Percentiles rank a stretch among this genome's conserved stretches.
Evolutionary conservation across 2,888 invertebrate genomes (phyloP).

Genomic region (Ptilodon capucinus): DNA sequence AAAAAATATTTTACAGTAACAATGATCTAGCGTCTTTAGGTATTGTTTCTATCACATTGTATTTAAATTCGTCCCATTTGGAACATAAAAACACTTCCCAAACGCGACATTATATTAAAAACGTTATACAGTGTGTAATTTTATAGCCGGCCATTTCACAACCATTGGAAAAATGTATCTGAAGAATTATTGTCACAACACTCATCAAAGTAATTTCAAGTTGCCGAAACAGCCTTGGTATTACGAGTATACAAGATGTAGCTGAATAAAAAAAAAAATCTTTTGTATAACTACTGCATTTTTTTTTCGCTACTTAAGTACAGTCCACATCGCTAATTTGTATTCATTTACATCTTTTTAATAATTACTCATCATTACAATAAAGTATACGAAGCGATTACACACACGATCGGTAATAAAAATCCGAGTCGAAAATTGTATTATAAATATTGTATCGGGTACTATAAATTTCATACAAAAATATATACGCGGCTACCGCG

Average conservation of each 20-base stretch:
- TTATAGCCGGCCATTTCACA: constrained; percentile 56
- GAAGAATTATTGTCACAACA: constrained; percentile 47
- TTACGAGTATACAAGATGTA: constrained; percentile 22
- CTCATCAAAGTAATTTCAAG: constrained; percentile 11
- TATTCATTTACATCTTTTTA: constrained; percentile 36
- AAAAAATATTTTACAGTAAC: constrained; percentile 79
- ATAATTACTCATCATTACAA: constrained; percentile 32
- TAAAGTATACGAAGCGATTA: constrained; percentile 39
- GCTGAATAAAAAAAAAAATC: constrained; percentile 12
- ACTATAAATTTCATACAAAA: constrained; percentile 58
- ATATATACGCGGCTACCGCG: constrained; percentile 48
- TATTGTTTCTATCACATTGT: constrained; percentile 81
- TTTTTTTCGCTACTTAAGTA: neutral
- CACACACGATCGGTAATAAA: constrained; percentile 43
- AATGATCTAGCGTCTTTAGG: constrained; percentile 82
- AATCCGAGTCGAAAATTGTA: constrained; percentile 42
- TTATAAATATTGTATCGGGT: constrained; percentile 58
- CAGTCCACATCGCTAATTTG: constrained; percentile 16
- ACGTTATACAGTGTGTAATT: constrained; percentile 32
- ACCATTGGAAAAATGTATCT: constrained; percentile 46
- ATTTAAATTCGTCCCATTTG: constrained; percentile 38
- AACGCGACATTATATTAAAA: constrained; percentile 36
- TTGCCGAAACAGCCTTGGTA: constrained; percentile 30
- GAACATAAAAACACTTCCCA: constrained; percentile 20
- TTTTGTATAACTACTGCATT: neutral